Evolutionary conservation across 1,140 invertebrate genomes (phyloP).

Genomic region (Stenopsyche tienmushanensis): DNA sequence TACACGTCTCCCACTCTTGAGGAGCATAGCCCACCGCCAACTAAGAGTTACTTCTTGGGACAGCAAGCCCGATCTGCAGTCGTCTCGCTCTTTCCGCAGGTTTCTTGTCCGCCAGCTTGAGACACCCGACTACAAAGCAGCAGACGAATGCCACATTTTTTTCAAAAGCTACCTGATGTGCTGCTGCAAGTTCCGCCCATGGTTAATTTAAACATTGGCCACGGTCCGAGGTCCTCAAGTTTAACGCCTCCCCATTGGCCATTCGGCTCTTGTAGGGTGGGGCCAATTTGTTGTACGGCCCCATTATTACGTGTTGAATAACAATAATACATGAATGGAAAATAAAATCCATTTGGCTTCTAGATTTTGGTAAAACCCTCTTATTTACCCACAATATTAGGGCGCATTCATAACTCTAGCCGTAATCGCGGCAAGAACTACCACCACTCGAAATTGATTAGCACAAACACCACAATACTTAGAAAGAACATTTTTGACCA

Average conservation of each 20-base stretch:
- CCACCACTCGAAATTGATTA: too few species aligned
- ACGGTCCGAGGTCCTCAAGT: neutral
- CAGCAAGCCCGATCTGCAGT: neutral
- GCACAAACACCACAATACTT: too few species aligned
- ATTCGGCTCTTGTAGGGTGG: neutral
- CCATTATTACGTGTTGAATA: conserved; percentile 1
- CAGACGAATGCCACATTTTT: neutral
- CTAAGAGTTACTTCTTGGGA: neutral
- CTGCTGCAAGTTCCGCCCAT: neutral
- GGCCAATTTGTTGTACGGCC: neutral
- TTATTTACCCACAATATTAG: neutral
- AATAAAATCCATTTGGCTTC: neutral
- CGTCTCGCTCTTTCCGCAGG: neutral
- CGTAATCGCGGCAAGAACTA: too few species aligned
- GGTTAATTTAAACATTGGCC: conserved; percentile 2
- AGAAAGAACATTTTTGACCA: too few species aligned
- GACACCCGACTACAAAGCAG: too few species aligned
- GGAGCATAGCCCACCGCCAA: too few species aligned
- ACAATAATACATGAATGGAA: conserved; percentile 17
- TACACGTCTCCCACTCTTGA: conserved; percentile 1
- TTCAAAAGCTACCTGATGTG: neutral
- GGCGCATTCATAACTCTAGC: too few species aligned
- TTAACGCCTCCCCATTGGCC: neutral
- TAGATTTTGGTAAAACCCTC: neutral
- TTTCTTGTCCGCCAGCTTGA: neutral